Conservation (phyloP, 1,140 invertebrate species). For the Heliconius himera region DNA sequence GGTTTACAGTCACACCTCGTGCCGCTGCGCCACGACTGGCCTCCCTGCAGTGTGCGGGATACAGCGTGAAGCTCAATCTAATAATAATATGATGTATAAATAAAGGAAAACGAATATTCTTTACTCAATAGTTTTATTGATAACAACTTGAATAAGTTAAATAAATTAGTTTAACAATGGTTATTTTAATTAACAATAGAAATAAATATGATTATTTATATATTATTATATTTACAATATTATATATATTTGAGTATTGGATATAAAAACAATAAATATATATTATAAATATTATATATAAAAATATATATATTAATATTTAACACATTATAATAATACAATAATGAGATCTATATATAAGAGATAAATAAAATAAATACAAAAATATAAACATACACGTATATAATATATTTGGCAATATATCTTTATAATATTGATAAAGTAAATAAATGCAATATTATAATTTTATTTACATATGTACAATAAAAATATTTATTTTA, state of each 20-base stretch:
- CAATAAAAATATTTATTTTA: slow-evolving; percentile 47
- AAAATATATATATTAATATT: background rate
- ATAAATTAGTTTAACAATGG: slow-evolving; percentile 49
- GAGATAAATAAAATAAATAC: slow-evolving; percentile 33
- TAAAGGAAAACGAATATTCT: slow-evolving; percentile 29
- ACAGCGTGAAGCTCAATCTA: no score
- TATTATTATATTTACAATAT: slow-evolving; percentile 30
- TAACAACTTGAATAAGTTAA: slow-evolving; percentile 51
- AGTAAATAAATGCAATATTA: slow-evolving; percentile 64
- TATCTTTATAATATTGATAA: slow-evolving; percentile 38
- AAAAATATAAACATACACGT: slow-evolving; percentile 2
- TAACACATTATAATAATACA: background rate
- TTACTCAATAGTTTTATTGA: slow-evolving; percentile 63
- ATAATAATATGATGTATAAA: background rate
- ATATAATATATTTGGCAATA: slow-evolving; percentile 18
- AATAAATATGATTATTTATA: slow-evolving; percentile 36
- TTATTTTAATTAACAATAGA: slow-evolving; percentile 42
- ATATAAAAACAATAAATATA: background rate
- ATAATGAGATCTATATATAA: slow-evolving; percentile 42
- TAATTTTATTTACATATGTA: slow-evolving; percentile 66
- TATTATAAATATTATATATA: background rate
- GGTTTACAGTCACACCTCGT: no score
- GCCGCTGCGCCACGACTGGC: no score
- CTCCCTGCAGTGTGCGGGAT: no score
- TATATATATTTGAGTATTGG: slow-evolving; percentile 37